A percentile compares a stretch with the other conserved stretches of the same genome.
These are phyloP conservation scores for Aythya baeri DNA, from an alignment of 2,113 vertebrate species.

Conservation along the genomic window DNA sequence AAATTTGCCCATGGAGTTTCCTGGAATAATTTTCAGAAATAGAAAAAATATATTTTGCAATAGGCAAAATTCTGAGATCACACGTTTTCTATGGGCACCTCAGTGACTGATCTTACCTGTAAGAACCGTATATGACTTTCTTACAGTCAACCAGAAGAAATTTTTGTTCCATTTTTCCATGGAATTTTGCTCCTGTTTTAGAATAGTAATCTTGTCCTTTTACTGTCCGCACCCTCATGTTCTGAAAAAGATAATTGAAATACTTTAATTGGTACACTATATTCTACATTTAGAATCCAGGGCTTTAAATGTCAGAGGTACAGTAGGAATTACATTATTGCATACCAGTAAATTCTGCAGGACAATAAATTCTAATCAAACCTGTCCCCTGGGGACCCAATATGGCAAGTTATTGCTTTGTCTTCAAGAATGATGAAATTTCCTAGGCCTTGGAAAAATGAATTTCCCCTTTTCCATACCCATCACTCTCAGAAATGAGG, in stretches of 20 bases:
- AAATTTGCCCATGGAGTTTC: background rate
- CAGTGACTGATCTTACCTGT: constrained; percentile 84
- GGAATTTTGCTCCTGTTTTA: constrained; percentile 92
- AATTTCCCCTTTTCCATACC: background rate
- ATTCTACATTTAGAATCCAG: background rate
- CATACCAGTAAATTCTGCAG: background rate
- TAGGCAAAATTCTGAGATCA: background rate
- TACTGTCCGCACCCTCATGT: constrained; percentile 92
- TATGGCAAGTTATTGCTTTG: background rate
- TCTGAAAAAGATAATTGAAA: constrained; percentile 78
- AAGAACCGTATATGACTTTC: constrained; percentile 93
- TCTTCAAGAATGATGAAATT: background rate
- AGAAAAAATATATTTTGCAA: background rate
- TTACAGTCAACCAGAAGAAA: constrained; percentile 94
- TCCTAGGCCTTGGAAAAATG: background rate
- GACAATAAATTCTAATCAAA: background rate
- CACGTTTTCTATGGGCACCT: background rate
- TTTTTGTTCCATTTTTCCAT: constrained; percentile 92
- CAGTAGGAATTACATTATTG: background rate
- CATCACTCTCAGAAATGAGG: background rate
- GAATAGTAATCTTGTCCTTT: constrained; percentile 93
- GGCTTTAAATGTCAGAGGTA: background rate
- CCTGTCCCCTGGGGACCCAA: background rate
- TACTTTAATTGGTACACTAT: background rate
- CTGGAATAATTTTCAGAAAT: background rate